Evolutionary conservation across 2,797 vertebrate genomes (phyloP), one percentile per base, ranked within the genome.

Genomic region (Pempheris klunzingeri): DNA sequence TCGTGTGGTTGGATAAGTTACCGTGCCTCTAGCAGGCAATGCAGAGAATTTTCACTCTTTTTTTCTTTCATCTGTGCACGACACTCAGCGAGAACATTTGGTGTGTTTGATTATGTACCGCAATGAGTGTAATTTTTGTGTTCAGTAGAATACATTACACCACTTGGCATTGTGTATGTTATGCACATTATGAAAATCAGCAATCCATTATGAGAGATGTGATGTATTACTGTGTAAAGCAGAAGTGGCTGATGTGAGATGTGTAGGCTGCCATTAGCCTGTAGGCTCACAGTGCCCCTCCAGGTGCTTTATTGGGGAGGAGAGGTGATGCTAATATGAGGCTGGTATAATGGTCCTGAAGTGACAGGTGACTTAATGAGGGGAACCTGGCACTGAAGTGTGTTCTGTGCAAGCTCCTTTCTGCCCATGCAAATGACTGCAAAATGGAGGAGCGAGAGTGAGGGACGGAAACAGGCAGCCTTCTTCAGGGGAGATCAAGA

Each of bases 331-430:
- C 85, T 90, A 92, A 93, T 89, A 80, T 32, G 80, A 81, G 84
- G 63, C 71, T 83, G 83, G 80, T 85, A 89, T 89, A 92, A 92
- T 93, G 88, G 77, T 87, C 62, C 83, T 89, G 86, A 90, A 91
- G 90, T 92, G 92, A 91, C 92, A 91, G 91, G 92, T 92, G 88
- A 90, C 87, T 90, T 92, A 91, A 92, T 92, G 92, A 93, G 89
- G 73, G 81, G 77, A 86, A 86, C 87, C 77, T 88, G 88, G 81
- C 90, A 81, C 68, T 59, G 78, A 81, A 87, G 90, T 87, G 86
- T 81, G 77, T 82, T 87, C 68, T 60, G 85, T 60, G 60, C 10
- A 0, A 80, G 80, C 62, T 79, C 61, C 80, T 59, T 78, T 88
- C 75, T 86, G 87, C 80, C 81, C 85, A 89, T 91, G 86, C 84